phyloP scores from a whole-genome alignment of 2,113 vertebrate genomes.

The Cheirogaleus medius region DNA sequence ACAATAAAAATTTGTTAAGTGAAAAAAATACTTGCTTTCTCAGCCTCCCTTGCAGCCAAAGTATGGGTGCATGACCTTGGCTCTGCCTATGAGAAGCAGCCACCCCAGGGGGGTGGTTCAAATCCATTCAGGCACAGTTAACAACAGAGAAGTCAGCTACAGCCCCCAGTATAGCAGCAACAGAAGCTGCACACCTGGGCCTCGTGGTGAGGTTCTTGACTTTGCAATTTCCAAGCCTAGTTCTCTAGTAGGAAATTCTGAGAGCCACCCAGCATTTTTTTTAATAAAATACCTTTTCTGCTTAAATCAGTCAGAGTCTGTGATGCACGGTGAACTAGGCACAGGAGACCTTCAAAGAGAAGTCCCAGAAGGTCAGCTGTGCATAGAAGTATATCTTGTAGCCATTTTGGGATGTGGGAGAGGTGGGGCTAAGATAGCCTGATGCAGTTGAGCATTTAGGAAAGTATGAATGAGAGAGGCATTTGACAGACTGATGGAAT shows the following conservation, averaged over 20 bases:
- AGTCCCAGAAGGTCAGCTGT: neutral
- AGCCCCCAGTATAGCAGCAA: neutral
- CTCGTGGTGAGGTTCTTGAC: neutral
- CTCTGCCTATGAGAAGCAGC: neutral
- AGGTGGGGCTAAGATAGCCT: neutral
- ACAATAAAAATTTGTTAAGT: neutral
- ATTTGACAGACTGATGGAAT: neutral
- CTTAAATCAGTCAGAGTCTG: neutral
- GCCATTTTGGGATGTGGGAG: rapidly evolving
- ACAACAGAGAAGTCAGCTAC: neutral
- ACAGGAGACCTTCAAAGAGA: neutral
- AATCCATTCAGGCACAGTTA: neutral
- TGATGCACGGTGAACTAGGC: neutral
- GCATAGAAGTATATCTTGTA: neutral
- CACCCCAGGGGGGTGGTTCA: neutral
- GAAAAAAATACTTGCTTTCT: neutral
- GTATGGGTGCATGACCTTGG: neutral
- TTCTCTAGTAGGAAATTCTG: conserved; percentile 1
- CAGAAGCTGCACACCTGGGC: too few relatives aligned
- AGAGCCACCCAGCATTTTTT: neutral
- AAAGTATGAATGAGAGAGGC: neutral
- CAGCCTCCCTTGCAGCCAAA: neutral
- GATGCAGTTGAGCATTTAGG: neutral
- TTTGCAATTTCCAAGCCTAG: neutral
- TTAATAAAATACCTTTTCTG: neutral